These are phyloP conservation scores for Myotis vivesi DNA, from an alignment of 2,797 vertebrate species.

Conservation along the genomic window DNA sequence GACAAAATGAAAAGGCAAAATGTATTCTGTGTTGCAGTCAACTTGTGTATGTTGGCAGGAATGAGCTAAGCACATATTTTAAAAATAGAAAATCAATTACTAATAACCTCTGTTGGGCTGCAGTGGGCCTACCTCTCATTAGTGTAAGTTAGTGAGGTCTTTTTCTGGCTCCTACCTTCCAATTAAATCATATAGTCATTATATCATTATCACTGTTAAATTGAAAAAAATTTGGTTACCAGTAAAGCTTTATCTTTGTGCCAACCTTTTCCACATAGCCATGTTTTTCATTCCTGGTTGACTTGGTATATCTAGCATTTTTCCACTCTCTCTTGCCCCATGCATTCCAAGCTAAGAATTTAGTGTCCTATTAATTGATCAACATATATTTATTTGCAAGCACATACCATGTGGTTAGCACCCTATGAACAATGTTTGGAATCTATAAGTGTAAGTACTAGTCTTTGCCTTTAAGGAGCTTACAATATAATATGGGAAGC, in stretches of 20 bases:
- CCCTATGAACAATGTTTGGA: not conserved
- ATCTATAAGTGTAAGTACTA: not conserved
- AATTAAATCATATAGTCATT: constrained; percentile 71
- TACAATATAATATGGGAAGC: not conserved
- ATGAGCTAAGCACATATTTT: constrained; percentile 66
- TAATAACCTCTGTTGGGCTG: constrained; percentile 36
- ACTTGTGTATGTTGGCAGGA: constrained; percentile 56
- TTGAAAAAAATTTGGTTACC: not conserved
- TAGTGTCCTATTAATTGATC: constrained; percentile 30
- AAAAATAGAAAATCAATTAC: constrained; percentile 77
- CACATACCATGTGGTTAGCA: not conserved
- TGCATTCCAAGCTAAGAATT: not conserved
- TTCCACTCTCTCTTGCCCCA: not conserved
- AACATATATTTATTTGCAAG: constrained; percentile 8
- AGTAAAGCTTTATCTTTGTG: constrained; percentile 48
- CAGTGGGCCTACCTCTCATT: constrained; percentile 74
- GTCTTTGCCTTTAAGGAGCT: constrained; percentile 15
- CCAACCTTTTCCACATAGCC: not conserved
- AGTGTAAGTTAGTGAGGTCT: constrained; percentile 70
- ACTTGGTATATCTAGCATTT: not conserved
- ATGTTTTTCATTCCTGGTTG: not conserved
- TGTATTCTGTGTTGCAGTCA: constrained; percentile 72
- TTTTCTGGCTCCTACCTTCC: constrained; percentile 65
- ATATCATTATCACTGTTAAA: constrained; percentile 66
- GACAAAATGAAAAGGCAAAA: constrained; percentile 77